Evolutionary conservation across 2,888 invertebrate species (phyloP).

Genomic region (Cremastinae sp.): DNA sequence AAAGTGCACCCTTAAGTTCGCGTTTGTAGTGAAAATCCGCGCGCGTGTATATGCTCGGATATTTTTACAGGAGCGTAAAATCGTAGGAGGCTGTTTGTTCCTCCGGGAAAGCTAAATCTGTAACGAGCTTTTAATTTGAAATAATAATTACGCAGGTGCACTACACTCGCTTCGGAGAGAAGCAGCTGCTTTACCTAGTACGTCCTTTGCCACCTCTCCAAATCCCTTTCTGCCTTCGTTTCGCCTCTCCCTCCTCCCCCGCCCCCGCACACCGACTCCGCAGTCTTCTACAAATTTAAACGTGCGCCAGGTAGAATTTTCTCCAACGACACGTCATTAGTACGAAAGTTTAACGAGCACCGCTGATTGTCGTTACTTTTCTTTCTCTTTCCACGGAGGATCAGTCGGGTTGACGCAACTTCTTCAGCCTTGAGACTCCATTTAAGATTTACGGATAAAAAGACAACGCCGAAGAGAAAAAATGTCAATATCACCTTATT

Average conservation of each 20-base stretch:
- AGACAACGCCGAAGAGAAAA: neutral
- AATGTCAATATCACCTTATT: no score
- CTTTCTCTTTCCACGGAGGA: constrained; percentile 8
- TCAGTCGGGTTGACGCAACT: neutral
- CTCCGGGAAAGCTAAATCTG: constrained; percentile 44
- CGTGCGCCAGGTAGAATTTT: constrained; percentile 30
- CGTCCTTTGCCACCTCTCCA: constrained; percentile 13
- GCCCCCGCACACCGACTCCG: neutral
- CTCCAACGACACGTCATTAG: constrained; percentile 48
- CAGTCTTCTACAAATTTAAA: constrained; percentile 5
- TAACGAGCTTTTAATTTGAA: constrained; percentile 56
- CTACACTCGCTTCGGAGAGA: constrained; percentile 5
- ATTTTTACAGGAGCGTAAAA: neutral
- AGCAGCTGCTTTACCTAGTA: constrained; percentile 28
- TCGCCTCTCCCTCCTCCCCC: neutral
- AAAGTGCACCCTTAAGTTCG: constrained; percentile 32
- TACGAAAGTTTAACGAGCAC: constrained; percentile 42
- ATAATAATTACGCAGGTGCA: constrained; percentile 57
- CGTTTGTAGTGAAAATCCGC: neutral
- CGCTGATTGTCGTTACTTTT: constrained; percentile 41
- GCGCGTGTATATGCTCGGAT: neutral
- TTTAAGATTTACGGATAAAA: neutral
- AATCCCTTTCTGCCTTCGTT: no score
- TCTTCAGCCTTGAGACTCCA: no score
- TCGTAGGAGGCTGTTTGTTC: constrained; percentile 13